Evolutionary conservation across 2,113 vertebrate species (phyloP).

Genomic region (Salvelinus fontinalis): DNA sequence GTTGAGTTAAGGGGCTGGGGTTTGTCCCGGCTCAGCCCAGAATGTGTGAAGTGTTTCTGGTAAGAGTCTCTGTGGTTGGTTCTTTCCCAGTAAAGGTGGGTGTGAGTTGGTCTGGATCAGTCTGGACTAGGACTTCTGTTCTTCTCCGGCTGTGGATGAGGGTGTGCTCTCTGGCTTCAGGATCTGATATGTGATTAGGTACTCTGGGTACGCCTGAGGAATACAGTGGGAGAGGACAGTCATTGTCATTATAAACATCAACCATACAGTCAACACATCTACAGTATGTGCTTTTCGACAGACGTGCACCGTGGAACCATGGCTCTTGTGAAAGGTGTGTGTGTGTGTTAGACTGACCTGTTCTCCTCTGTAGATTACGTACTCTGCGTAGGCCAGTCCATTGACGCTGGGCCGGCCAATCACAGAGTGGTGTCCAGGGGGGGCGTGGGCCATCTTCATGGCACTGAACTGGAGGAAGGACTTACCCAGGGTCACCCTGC

Average conservation of each 20-base stretch:
- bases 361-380: constrained; percentile 98
- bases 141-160: constrained; percentile 81
- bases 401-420: constrained; percentile 97
- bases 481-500: constrained; percentile 96
- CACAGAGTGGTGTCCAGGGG: constrained; percentile 95
- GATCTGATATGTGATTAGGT: constrained; percentile 98
- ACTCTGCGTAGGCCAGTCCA: constrained; percentile 92
- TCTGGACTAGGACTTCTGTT: constrained; percentile 91
- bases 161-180: constrained; percentile 91
- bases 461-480: constrained; percentile 99
- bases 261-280: no score
- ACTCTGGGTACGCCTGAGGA: constrained; percentile 92
- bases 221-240: not conserved
- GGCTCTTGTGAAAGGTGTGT: not conserved
- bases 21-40: constrained; percentile 46
- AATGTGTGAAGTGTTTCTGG: constrained; percentile 61
- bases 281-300: no score
- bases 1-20: not conserved
- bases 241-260: not conserved
- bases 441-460: constrained; percentile 99
- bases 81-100: not conserved
- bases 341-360: constrained; percentile 77
- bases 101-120: constrained; percentile 18
- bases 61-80: constrained; percentile 28
- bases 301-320: no score